These are phyloP conservation scores for Conchocele bisecta DNA, from an alignment of 2,888 invertebrate genomes.

Conservation along the genomic window DNA sequence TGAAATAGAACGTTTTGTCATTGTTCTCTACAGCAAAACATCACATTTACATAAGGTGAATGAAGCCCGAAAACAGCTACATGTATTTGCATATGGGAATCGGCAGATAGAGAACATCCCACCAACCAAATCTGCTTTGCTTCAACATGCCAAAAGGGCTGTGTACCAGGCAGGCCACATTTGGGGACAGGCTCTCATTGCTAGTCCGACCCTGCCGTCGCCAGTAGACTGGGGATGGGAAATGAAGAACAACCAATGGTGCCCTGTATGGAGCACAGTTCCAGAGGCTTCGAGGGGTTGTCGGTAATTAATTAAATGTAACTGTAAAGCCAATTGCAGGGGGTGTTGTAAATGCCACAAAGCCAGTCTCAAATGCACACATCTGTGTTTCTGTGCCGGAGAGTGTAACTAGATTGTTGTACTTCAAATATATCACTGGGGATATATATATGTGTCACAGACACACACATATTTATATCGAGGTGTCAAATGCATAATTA, in stretches of 20 bases:
- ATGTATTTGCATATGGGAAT: slow-evolving; percentile 58
- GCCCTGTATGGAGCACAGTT: slow-evolving; percentile 6
- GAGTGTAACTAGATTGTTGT: neutral
- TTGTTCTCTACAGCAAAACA: slow-evolving; percentile 52
- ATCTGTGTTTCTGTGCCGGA: neutral
- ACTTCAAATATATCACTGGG: no score
- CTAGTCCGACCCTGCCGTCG: neutral
- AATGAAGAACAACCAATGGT: neutral
- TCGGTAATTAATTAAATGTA: slow-evolving; percentile 13
- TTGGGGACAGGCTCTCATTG: slow-evolving; percentile 16
- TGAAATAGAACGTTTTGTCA: slow-evolving; percentile 40
- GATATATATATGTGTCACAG: no score
- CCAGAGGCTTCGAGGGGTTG: neutral
- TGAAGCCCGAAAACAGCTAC: slow-evolving; percentile 45
- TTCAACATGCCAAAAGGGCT: slow-evolving; percentile 45
- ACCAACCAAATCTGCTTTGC: slow-evolving; percentile 36
- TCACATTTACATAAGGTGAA: slow-evolving; percentile 37
- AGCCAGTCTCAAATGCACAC: neutral
- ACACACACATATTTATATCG: no score
- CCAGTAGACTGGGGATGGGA: slow-evolving; percentile 3
- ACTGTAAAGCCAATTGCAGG: slow-evolving; percentile 9
- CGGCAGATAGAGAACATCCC: slow-evolving; percentile 42
- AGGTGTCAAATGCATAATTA: no score
- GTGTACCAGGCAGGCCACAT: slow-evolving; percentile 37
- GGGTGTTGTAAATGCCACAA: slow-evolving; percentile 13